Evolutionary conservation across 2,797 vertebrate genomes (phyloP).

Genomic region (Gobio occitaniae): DNA sequence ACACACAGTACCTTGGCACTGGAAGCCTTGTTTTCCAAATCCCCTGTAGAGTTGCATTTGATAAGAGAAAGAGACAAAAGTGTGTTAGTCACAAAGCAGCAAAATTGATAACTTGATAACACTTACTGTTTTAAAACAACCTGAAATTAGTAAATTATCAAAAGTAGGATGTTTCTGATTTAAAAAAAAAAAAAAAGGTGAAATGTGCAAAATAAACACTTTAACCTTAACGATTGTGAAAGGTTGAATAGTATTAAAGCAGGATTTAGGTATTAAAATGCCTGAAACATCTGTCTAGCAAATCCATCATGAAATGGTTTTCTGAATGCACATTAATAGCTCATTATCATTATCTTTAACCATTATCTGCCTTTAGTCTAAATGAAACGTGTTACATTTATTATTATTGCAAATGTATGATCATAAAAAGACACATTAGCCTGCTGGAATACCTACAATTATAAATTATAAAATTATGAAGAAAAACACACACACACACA

Average conservation of each 20-base stretch:
- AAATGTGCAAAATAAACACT: background rate
- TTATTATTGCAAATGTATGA: background rate
- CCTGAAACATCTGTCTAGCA: slow-evolving; percentile 18
- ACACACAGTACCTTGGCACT: slow-evolving; percentile 93
- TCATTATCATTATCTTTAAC: background rate
- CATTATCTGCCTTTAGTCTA: background rate
- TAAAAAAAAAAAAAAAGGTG: background rate
- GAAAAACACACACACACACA: too few relatives aligned
- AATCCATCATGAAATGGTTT: background rate
- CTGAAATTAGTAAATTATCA: background rate
- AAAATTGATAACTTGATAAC: background rate
- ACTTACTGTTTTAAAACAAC: background rate
- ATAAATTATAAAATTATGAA: too few relatives aligned
- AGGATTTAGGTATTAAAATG: slow-evolving; percentile 15
- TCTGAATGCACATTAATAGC: background rate
- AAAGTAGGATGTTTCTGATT: background rate
- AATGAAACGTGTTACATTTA: background rate
- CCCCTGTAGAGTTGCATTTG: slow-evolving; percentile 83
- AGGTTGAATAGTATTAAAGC: slow-evolving; percentile 14
- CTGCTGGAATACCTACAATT: background rate
- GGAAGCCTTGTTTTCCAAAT: slow-evolving; percentile 99
- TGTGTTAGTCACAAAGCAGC: slow-evolving; percentile 11
- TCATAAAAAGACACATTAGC: background rate
- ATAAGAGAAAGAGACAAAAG: slow-evolving; percentile 49
- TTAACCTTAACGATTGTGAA: background rate